Percentiles rank a stretch among this genome's conserved stretches.
Conservation (phyloP, 2,797 vertebrate genomes). For the Sebastes matsubarae region DNA sequence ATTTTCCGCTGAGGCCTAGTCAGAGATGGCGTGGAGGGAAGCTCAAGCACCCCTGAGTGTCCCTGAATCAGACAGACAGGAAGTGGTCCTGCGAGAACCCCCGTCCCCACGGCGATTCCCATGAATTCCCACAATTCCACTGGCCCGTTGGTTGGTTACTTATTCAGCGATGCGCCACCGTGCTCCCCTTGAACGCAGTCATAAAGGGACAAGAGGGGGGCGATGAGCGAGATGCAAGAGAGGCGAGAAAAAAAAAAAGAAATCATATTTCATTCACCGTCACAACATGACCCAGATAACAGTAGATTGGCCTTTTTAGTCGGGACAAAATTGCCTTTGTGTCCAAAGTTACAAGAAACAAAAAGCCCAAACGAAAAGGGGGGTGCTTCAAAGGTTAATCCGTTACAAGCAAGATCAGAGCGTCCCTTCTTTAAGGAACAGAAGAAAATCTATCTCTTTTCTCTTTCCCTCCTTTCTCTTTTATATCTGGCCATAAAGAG, state of each 20-base stretch:
- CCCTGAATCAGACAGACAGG: slow-evolving; percentile 82
- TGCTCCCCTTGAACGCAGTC: slow-evolving; percentile 62
- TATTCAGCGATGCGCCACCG: slow-evolving; percentile 75
- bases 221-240: slow-evolving; percentile 39
- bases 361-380: slow-evolving; percentile 58
- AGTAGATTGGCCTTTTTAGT: slow-evolving; percentile 73
- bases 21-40: slow-evolving; percentile 65
- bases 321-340: slow-evolving; percentile 69
- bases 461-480: slow-evolving; percentile 69
- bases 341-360: slow-evolving; percentile 67
- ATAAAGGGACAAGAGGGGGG: slow-evolving; percentile 64
- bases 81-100: slow-evolving; percentile 76
- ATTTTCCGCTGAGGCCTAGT: slow-evolving; percentile 80
- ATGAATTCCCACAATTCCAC: slow-evolving; percentile 83
- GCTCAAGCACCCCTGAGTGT: slow-evolving; percentile 78
- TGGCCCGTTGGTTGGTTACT: slow-evolving; percentile 80
- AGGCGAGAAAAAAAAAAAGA: slow-evolving; percentile 26
- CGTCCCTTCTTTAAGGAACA: slow-evolving; percentile 74
- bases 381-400: slow-evolving; percentile 76
- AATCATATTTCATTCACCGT: slow-evolving; percentile 76
- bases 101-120: slow-evolving; percentile 83
- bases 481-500: slow-evolving; percentile 82
- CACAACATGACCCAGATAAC: slow-evolving; percentile 77
- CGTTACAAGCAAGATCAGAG: slow-evolving; percentile 77
- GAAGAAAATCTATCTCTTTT: slow-evolving; percentile 76